Base-by-base conservation (phyloP, 1,140 invertebrate genomes). In the Lethrus apterus region DNA sequence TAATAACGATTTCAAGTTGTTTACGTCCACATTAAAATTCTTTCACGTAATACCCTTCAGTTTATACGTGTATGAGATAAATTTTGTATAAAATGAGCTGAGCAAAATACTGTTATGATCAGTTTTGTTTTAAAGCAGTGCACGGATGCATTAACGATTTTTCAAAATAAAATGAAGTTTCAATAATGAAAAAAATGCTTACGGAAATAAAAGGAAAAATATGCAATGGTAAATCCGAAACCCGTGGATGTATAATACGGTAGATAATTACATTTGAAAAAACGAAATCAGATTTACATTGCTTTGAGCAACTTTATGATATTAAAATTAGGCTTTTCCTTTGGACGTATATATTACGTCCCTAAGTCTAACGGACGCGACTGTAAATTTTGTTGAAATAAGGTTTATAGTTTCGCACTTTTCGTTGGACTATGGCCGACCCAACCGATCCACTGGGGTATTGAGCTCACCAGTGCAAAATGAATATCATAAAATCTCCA, bases 361-460 rank as follows among this genome's bases (percentile, higher is more conserved):
- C 4, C 2, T 31, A 31, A 10, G 14, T 10, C 4, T 31, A 10
- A 31, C 30, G n/a, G n/a, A 31, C 14, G 4, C 30, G 4, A 31
- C 14, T 31, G 30, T 31, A 31, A 31, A 31, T 4, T 31, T 4
- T 14, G 30, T 31, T 4, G 3, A 31, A 31, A n/a, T 14, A 31
- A 31, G 30, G 23, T 31, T 31, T 31, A 31, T 31, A n/a, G 30
- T 31, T 31, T 14, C 30, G 10, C 30, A 31, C n/a, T n/a, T n/a
- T n/a, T n/a, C n/a, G n/a, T n/a, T n/a, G n/a, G n/a, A n/a, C n/a
- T n/a, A n/a, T n/a, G n/a, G n/a, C n/a, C n/a, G n/a, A n/a, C n/a
- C n/a, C n/a, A n/a, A n/a, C n/a, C n/a, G n/a, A n/a, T n/a, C n/a
- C n/a, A n/a, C n/a, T n/a, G n/a, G n/a, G n/a, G n/a, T n/a, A n/a